These are phyloP conservation scores for Falco cherrug DNA, from an alignment of 2,797 vertebrate genomes.

Conservation along the genomic window DNA sequence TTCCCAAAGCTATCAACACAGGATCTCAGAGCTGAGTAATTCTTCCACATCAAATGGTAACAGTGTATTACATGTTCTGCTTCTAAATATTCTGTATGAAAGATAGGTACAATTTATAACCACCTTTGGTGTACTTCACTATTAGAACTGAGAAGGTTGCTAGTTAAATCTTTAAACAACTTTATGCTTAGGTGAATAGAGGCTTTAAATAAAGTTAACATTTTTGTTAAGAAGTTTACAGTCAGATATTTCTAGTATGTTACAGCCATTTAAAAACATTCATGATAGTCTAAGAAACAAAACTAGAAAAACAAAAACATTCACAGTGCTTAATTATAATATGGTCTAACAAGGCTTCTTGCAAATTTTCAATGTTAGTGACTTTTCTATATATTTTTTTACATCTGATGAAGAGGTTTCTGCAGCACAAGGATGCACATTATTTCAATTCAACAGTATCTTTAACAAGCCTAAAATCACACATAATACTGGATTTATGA, in stretches of 20 bases:
- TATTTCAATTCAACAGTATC: constrained; percentile 7
- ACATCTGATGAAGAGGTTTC: constrained; percentile 1
- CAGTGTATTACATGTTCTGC: background rate
- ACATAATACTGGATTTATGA: constrained; percentile 37
- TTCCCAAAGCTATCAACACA: background rate
- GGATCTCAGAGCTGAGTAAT: background rate
- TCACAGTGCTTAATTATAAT: background rate
- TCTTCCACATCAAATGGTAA: background rate
- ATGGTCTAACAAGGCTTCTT: background rate
- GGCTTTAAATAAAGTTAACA: background rate
- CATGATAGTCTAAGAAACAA: background rate
- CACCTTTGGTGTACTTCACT: background rate
- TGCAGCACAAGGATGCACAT: constrained; percentile 23
- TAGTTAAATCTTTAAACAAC: background rate
- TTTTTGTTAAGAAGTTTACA: background rate
- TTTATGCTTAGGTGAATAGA: background rate
- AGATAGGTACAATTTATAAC: background rate
- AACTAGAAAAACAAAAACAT: background rate
- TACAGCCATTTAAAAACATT: background rate
- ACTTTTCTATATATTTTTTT: background rate
- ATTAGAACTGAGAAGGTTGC: background rate
- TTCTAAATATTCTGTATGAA: background rate
- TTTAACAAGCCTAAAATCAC: constrained; percentile 39
- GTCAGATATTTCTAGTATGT: background rate
- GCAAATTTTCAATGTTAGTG: background rate